phyloP scores from a whole-genome alignment of 2,797 vertebrate species.

The Gadopsis marmoratus region DNA sequence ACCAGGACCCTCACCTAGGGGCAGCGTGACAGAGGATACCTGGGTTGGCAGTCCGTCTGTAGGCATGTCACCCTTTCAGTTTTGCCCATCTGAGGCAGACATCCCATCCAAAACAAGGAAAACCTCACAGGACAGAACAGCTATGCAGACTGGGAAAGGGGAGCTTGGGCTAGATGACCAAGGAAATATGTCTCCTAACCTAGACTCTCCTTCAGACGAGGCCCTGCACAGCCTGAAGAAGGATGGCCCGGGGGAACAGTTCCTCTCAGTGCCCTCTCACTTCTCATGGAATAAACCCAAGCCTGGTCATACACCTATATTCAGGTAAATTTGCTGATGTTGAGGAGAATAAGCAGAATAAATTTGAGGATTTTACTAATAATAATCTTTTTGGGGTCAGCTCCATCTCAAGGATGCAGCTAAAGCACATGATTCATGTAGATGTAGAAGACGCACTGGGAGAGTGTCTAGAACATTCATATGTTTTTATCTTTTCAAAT shows the following conservation, averaged over 20 bases:
- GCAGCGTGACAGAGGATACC: conserved; percentile 96
- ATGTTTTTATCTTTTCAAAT: conserved; percentile 8
- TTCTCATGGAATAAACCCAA: conserved; percentile 99
- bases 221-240: conserved; percentile 91
- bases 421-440: conserved; percentile 17
- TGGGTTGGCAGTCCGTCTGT: conserved; percentile 90
- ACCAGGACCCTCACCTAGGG: conserved; percentile 95
- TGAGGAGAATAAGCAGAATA: conserved; percentile 4
- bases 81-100: conserved; percentile 93
- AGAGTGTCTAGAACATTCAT: conserved; percentile 13
- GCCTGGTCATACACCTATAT: conserved; percentile 96
- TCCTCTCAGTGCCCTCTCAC: conserved; percentile 97
- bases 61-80: conserved; percentile 92
- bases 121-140: conserved; percentile 95
- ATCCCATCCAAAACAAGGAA: conserved; percentile 98
- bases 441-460: background rate
- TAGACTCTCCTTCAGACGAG: conserved; percentile 93
- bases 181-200: conserved; percentile 89
- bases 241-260: conserved; percentile 94
- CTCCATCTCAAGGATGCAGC: background rate
- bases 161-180: conserved; percentile 92
- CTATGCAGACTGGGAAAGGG: conserved; percentile 89
- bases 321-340: conserved; percentile 89
- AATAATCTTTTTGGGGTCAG: background rate
- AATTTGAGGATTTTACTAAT: background rate